Percentiles rank a stretch among this genome's conserved stretches.
Conservation (phyloP, 2,888 invertebrate genomes). For the Leptopterna dolabrata region DNA sequence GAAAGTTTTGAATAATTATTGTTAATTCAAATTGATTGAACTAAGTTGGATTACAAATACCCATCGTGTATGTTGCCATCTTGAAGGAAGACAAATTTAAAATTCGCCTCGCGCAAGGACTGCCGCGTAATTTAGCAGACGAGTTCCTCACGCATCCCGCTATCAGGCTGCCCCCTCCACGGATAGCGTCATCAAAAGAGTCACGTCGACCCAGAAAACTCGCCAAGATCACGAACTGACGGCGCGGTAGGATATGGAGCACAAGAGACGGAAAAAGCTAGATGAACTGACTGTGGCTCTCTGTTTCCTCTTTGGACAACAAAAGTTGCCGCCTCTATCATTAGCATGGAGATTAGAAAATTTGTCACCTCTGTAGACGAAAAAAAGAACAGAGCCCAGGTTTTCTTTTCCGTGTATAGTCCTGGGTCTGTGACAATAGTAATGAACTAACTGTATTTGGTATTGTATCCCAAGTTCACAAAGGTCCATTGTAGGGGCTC, state of each 20-base stretch:
- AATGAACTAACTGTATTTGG: conserved; percentile 55
- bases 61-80: no score
- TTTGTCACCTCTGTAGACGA: conserved; percentile 45
- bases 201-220: conserved; percentile 45
- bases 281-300: neutral
- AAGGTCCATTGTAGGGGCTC: conserved; percentile 53
- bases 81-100: no score
- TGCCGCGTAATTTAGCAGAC: neutral
- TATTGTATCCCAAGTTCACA: conserved; percentile 39
- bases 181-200: neutral
- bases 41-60: no score
- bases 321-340: conserved; percentile 26
- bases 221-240: conserved; percentile 40
- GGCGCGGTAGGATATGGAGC: neutral
- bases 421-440: conserved; percentile 31
- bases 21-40: no score
- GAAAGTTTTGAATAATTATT: no score
- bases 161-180: neutral
- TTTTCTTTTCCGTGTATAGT: conserved; percentile 21
- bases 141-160: conserved; percentile 4
- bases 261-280: neutral
- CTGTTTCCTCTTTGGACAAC: conserved; percentile 2
- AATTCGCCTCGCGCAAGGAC: no score
- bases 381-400: neutral
- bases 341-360: conserved; percentile 47